Conservation (phyloP, 2,797 vertebrate genomes). For the Phataginus tetradactyla region DNA sequence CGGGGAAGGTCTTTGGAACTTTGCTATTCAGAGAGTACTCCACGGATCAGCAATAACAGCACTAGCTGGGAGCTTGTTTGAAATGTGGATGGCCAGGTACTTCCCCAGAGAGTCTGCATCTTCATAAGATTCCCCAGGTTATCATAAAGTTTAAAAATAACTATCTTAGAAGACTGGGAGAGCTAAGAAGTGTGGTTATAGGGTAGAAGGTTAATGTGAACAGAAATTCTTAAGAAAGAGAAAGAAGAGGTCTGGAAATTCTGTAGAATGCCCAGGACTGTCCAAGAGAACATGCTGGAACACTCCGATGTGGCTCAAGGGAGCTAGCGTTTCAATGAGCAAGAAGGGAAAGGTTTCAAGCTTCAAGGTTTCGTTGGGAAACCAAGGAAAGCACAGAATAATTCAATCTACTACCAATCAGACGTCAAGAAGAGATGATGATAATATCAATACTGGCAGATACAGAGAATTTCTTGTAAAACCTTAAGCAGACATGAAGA, state of each 20-base stretch:
- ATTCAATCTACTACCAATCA: neutral
- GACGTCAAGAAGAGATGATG: neutral
- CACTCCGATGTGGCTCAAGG: rapidly evolving
- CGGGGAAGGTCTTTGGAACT: neutral
- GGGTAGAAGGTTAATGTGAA: neutral
- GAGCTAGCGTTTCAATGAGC: neutral
- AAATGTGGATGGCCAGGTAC: neutral
- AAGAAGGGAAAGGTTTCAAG: neutral
- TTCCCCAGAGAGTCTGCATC: neutral
- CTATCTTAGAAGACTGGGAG: neutral
- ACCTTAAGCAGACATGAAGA: neutral
- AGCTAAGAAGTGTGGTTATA: neutral
- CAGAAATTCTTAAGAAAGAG: neutral
- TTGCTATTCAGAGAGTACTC: neutral
- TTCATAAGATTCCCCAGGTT: neutral
- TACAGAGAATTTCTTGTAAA: neutral
- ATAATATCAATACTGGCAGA: neutral
- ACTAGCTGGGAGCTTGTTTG: neutral
- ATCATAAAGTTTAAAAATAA: neutral
- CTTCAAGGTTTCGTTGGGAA: neutral
- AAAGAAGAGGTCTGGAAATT: neutral
- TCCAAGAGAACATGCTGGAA: neutral
- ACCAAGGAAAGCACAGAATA: neutral
- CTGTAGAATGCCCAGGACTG: neutral
- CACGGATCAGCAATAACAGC: neutral